Conservation (phyloP, 2,797 vertebrate genomes). For the Gastrophryne carolinensis region DNA sequence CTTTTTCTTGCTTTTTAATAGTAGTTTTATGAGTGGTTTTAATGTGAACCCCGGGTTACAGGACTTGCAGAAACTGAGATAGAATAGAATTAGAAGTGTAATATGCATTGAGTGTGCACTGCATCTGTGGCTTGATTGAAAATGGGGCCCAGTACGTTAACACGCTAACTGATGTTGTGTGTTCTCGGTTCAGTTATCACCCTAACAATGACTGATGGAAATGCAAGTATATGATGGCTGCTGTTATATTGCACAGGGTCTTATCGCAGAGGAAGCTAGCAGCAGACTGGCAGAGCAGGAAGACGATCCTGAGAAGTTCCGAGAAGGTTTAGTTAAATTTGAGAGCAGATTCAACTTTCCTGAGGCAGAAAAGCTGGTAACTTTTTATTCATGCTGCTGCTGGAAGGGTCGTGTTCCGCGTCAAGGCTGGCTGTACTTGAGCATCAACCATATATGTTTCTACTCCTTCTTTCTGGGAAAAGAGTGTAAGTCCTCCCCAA, state of each 20-base stretch:
- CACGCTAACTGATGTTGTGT: no score
- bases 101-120: no score
- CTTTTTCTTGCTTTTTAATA: no score
- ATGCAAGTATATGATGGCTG: no score
- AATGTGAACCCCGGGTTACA: no score
- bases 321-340: conserved; percentile 88
- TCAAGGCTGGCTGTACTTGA: conserved; percentile 95
- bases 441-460: conserved; percentile 95
- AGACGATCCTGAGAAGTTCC: conserved; percentile 88
- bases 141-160: no score
- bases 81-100: no score
- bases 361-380: conserved; percentile 85
- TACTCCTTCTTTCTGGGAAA: conserved; percentile 97
- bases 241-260: conserved; percentile 73
- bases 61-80: no score
- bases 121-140: no score
- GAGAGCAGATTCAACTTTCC: conserved; percentile 89
- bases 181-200: no score
- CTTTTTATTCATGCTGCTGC: conserved; percentile 92
- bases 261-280: conserved; percentile 89
- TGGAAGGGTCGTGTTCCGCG: conserved; percentile 95
- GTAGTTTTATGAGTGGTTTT: no score
- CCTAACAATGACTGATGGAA: no score
- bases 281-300: conserved; percentile 86
- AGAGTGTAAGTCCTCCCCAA: conserved; percentile 91